These are phyloP conservation scores for Aspidiotus destructor DNA, from an alignment of 2,888 invertebrate species.

Conservation along the genomic window DNA sequence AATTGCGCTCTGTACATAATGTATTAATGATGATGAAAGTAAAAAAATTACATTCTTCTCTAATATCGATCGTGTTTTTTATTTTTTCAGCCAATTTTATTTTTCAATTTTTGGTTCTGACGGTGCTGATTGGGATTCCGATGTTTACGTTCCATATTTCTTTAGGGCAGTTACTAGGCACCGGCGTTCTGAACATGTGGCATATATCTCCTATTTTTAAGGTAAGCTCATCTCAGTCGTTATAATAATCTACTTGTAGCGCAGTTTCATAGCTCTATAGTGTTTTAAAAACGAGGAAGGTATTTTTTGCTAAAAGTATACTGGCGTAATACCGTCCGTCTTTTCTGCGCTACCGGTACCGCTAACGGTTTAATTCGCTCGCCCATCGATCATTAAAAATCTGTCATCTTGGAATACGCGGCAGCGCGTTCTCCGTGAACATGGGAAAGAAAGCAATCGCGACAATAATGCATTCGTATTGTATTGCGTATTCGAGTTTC, in stretches of 20 bases:
- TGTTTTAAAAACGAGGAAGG: background rate
- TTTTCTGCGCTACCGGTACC: too few relatives aligned
- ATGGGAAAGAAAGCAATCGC: too few relatives aligned
- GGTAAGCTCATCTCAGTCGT: conserved; percentile 39
- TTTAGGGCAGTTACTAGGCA: conserved; percentile 70
- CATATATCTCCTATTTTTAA: conserved; percentile 82
- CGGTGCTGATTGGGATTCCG: conserved; percentile 71
- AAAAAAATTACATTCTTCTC: background rate
- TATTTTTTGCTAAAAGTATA: background rate
- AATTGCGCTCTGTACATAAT: too few relatives aligned
- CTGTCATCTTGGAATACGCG: too few relatives aligned
- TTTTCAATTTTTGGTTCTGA: conserved; percentile 75
- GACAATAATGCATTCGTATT: too few relatives aligned
- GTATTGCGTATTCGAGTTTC: too few relatives aligned
- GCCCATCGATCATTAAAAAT: too few relatives aligned
- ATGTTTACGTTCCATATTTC: conserved; percentile 74
- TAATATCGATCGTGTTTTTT: conserved; percentile 28
- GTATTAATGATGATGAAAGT: too few relatives aligned
- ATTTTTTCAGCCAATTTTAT: conserved; percentile 65
- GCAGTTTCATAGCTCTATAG: background rate
- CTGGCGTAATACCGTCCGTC: background rate
- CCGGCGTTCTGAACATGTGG: conserved; percentile 89
- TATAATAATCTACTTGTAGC: background rate
- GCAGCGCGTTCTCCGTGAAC: too few relatives aligned
- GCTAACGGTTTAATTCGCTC: too few relatives aligned